phyloP scores from a whole-genome alignment of 2,113 vertebrate species.

The Chaetodon trifascialis region DNA sequence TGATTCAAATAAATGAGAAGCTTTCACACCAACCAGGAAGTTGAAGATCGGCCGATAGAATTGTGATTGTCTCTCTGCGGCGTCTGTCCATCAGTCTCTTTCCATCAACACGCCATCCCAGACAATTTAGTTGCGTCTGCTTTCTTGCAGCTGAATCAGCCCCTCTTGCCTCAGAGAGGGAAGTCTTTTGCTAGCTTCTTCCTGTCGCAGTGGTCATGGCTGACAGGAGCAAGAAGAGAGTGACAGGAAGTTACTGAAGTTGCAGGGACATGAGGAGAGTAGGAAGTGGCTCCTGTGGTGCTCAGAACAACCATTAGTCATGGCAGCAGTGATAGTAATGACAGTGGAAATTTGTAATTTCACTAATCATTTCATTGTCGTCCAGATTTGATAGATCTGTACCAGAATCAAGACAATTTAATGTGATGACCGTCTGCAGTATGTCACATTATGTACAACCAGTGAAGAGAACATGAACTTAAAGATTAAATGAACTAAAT shows the following conservation, averaged over 20 bases:
- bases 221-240: background rate
- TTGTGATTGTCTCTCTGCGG: background rate
- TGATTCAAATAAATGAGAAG: conserved; percentile 19
- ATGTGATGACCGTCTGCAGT: background rate
- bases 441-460: background rate
- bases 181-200: background rate
- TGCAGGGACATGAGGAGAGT: background rate
- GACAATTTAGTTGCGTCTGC: background rate
- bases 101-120: background rate
- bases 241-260: background rate
- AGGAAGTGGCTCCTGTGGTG: background rate
- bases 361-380: background rate
- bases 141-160: background rate
- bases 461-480: background rate
- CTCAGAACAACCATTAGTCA: conserved; percentile 4
- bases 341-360: background rate
- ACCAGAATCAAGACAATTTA: background rate
- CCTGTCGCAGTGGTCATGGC: background rate
- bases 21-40: background rate
- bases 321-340: background rate
- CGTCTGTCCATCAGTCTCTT: background rate
- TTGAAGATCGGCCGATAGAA: background rate
- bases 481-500: background rate
- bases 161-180: background rate
- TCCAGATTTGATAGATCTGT: background rate